These are phyloP conservation scores for Athalia cordata DNA, from an alignment of 2,888 invertebrate genomes.

Conservation along the genomic window DNA sequence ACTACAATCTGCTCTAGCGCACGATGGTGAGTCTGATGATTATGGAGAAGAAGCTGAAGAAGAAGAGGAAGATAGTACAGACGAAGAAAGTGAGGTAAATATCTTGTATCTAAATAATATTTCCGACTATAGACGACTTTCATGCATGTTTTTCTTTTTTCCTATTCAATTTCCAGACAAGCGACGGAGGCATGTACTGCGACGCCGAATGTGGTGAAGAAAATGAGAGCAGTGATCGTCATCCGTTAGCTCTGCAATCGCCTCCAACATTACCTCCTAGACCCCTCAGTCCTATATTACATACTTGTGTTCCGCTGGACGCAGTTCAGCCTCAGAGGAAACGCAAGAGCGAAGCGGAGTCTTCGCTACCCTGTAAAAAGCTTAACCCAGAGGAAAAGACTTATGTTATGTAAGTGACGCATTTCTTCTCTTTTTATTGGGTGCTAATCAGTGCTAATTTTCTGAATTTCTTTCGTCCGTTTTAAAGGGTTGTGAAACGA, in stretches of 20 bases:
- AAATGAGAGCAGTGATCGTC: constrained; percentile 57
- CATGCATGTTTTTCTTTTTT: neutral
- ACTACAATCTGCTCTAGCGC: constrained; percentile 57
- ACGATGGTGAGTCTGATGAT: constrained; percentile 66
- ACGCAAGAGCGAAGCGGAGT: constrained; percentile 69
- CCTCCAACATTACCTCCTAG: constrained; percentile 59
- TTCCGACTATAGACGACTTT: too few relatives aligned
- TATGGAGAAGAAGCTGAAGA: constrained; percentile 66
- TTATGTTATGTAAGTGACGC: constrained; percentile 57
- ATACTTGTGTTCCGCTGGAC: constrained; percentile 67
- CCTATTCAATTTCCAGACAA: constrained; percentile 58
- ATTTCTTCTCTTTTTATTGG: too few relatives aligned
- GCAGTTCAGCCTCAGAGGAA: constrained; percentile 68
- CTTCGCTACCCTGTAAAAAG: constrained; percentile 75
- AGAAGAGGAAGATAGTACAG: constrained; percentile 68
- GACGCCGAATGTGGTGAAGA: constrained; percentile 65
- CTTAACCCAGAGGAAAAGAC: constrained; percentile 74
- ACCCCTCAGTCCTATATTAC: constrained; percentile 64
- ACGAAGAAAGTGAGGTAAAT: constrained; percentile 67
- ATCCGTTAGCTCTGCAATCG: constrained; percentile 56
- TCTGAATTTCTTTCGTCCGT: constrained; percentile 2
- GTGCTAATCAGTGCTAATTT: too few relatives aligned
- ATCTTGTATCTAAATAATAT: neutral
- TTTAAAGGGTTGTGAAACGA: constrained; percentile 63
- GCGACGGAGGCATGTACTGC: constrained; percentile 66